phyloP scores from a whole-genome alignment of 2,797 vertebrate species.

The Protosalanx chinensis region DNA sequence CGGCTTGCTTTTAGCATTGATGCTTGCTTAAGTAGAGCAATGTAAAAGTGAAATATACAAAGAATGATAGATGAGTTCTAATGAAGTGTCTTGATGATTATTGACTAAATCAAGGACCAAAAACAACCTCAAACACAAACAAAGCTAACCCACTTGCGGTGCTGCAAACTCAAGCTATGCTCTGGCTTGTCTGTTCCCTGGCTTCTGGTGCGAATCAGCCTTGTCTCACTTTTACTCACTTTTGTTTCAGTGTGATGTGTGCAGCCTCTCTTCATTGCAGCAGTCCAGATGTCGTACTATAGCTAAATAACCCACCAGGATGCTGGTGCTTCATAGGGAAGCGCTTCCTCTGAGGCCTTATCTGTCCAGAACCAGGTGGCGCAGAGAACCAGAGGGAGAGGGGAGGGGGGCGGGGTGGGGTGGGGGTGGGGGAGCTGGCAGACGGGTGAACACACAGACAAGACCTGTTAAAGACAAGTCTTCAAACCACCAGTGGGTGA shows the following conservation, averaged over 20 bases:
- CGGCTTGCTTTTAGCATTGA: no score
- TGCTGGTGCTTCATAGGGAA: conserved; percentile 12
- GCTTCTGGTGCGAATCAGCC: neutral
- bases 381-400: neutral
- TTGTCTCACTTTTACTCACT: neutral
- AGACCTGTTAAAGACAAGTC: conserved; percentile 1
- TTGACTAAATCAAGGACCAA: neutral
- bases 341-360: conserved; percentile 3
- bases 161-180: neutral
- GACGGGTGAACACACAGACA: neutral
- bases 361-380: conserved; percentile 29
- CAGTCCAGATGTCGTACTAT: conserved; percentile 20
- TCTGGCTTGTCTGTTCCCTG: neutral
- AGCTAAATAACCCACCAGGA: conserved; percentile 14
- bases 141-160: neutral
- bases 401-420: neutral
- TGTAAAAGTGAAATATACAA: no score
- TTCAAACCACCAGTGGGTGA: neutral
- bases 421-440: neutral
- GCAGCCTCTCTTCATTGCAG: neutral
- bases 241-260: conserved; percentile 6
- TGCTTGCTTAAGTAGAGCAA: no score
- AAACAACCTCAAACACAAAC: neutral
- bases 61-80: neutral
- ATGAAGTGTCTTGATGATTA: neutral